These are phyloP conservation scores for Cyprinus carpio DNA, from an alignment of 2,113 vertebrate genomes.

Conservation along the genomic window DNA sequence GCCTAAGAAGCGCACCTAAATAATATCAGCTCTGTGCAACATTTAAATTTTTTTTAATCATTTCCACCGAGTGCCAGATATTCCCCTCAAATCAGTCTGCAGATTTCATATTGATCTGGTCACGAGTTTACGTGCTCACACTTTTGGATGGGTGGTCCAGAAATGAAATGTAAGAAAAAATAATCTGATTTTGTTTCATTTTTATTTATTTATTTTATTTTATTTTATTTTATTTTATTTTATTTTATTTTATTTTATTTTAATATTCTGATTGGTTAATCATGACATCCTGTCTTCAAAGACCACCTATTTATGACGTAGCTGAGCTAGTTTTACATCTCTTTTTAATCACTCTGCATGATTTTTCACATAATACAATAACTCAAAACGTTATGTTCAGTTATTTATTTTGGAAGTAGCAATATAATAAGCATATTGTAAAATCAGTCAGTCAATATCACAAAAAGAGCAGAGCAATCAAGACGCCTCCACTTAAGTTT, in stretches of 20 bases:
- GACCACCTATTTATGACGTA: too few species aligned
- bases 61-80: too few species aligned
- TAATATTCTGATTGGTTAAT: background rate
- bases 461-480: background rate
- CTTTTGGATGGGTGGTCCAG: too few species aligned
- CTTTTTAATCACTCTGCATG: background rate
- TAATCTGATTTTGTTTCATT: too few species aligned
- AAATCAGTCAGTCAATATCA: background rate
- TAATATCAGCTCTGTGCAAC: too few species aligned
- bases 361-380: background rate
- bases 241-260: too few species aligned
- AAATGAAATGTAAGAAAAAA: too few species aligned
- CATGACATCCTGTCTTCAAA: background rate
- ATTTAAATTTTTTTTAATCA: too few species aligned
- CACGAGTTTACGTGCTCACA: background rate
- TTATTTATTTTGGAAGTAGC: background rate
- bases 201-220: too few species aligned
- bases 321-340: background rate
- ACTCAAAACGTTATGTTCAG: background rate
- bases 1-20: too few species aligned
- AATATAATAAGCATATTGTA: background rate
- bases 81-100: background rate
- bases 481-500: background rate
- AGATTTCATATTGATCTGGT: background rate
- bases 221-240: too few species aligned